Conservation (phyloP, 1,140 invertebrate genomes). For the Drosophila novamexicana region DNA sequence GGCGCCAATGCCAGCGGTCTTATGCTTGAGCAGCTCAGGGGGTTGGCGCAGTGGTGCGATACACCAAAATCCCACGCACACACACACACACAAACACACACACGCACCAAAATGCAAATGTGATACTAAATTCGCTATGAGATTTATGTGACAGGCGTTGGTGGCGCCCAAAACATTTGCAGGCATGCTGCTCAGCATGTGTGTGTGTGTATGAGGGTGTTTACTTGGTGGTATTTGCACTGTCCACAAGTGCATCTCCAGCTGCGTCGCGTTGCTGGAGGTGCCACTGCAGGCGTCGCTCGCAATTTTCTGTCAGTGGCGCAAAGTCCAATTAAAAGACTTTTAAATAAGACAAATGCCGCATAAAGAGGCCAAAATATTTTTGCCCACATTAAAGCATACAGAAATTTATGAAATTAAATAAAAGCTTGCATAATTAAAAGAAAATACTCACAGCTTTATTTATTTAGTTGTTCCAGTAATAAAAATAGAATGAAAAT, state of each 20-base stretch:
- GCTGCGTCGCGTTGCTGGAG: conserved; percentile 33
- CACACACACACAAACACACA: conserved; percentile 43
- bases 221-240: conserved; percentile 2
- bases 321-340: conserved; percentile 34
- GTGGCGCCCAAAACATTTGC: conserved; percentile 35
- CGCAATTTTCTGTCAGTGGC: conserved; percentile 11
- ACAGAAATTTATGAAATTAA: not conserved
- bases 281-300: conserved; percentile 17
- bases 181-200: conserved; percentile 2
- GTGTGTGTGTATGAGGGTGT: not conserved
- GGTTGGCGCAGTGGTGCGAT: conserved; percentile 6
- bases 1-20: conserved; percentile 8
- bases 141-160: conserved; percentile 60
- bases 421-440: not conserved
- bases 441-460: not conserved
- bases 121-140: conserved; percentile 65
- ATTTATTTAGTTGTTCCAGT: not conserved
- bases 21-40: conserved; percentile 31
- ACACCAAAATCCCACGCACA: conserved; percentile 40
- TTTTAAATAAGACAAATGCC: conserved; percentile 13
- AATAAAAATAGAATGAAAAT: too few species aligned
- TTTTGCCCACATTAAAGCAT: not conserved
- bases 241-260: conserved; percentile 36
- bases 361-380: conserved; percentile 8
- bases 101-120: conserved; percentile 56